Percentiles rank a stretch among this genome's conserved stretches.
These are phyloP conservation scores for Psittacula cyanocephala DNA, from an alignment of 2,113 vertebrate species.

Conservation along the genomic window DNA sequence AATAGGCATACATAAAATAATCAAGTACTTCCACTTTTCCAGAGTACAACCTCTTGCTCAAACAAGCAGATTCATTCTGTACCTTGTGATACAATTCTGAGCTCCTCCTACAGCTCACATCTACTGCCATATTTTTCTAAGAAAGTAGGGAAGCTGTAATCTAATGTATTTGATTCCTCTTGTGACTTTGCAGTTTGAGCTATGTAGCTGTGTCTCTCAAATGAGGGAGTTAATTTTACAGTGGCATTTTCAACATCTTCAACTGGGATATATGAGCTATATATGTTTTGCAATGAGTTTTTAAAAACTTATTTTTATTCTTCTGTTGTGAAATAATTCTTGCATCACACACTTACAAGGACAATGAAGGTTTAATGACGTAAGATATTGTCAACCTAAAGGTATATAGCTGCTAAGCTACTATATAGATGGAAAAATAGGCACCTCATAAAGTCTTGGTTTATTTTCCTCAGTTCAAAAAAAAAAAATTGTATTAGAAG, in stretches of 20 bases:
- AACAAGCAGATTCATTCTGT: not conserved
- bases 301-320: not conserved
- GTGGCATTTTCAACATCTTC: not conserved
- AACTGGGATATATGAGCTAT: not conserved
- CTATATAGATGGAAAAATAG: not conserved
- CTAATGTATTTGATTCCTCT: not conserved
- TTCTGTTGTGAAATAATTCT: not conserved
- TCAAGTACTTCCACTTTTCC: slow-evolving; percentile 16
- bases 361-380: not conserved
- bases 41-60: not conserved
- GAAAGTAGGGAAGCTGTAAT: not conserved
- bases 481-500: not conserved
- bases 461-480: not conserved
- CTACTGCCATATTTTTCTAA: not conserved
- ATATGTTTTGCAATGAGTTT: not conserved
- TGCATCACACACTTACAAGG: not conserved
- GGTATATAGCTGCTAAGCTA: not conserved
- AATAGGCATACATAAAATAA: not conserved
- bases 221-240: not conserved
- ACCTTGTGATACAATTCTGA: not conserved
- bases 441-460: not conserved
- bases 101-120: not conserved
- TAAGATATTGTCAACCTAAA: not conserved
- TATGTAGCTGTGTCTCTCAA: not conserved
- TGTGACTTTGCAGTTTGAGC: not conserved